Conservation (phyloP, 2,113 vertebrate genomes). For the Chaetodon trifascialis region DNA sequence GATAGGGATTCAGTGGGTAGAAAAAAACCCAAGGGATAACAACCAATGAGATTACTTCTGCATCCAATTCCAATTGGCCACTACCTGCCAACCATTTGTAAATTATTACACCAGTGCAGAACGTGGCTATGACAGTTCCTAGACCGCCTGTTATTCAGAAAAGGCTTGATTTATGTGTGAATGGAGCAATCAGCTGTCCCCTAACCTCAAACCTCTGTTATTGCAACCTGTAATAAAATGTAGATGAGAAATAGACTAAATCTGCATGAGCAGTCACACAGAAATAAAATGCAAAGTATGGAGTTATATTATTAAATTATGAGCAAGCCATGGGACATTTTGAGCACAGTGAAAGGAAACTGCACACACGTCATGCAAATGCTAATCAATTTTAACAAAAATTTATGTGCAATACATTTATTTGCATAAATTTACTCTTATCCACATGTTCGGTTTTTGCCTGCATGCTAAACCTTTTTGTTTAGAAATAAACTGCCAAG, state of each 20-base stretch:
- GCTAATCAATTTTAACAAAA: neutral
- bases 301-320: neutral
- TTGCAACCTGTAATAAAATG: neutral
- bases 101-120: slow-evolving; percentile 17
- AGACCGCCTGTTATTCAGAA: neutral
- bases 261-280: neutral
- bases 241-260: neutral
- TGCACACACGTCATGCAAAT: neutral
- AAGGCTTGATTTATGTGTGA: slow-evolving; percentile 3
- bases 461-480: too few species aligned
- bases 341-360: neutral
- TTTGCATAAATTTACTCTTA: neutral
- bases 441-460: too few species aligned
- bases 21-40: neutral
- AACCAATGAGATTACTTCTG: slow-evolving; percentile 23
- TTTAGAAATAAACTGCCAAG: too few species aligned
- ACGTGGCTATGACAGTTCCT: neutral
- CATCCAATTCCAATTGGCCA: slow-evolving; percentile 7
- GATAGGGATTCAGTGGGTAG: slow-evolving; percentile 5
- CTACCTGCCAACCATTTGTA: slow-evolving; percentile 4
- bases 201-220: rapidly evolving
- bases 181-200: neutral
- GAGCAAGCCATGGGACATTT: neutral
- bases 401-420: neutral
- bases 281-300: neutral